Evolutionary conservation across 2,113 vertebrate species (phyloP), one percentile per base, ranked within the genome.

Genomic region (Cromileptes altivelis): DNA sequence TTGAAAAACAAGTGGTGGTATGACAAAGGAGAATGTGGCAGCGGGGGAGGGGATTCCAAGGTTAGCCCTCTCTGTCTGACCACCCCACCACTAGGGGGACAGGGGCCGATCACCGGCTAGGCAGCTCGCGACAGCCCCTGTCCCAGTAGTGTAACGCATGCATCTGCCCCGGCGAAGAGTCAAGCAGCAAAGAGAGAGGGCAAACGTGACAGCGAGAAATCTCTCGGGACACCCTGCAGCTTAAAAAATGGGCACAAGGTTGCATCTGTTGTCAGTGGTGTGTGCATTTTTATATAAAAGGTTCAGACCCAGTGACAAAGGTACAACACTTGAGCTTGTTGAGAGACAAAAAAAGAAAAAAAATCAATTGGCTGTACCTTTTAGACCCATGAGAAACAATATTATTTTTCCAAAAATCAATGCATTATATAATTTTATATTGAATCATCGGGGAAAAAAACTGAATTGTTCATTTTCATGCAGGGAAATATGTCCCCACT

Each of bases 1-100:
- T 99, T 99, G 98, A 99, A 99, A 99, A 99, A 99, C 98, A 99
- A 99, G 98, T 99, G 98, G 98, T 99, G 98, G 98, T 99, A 99
- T 98, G 98, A 99, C 98, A 99, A 99, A 96, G 98, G 98, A 95
- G 98, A 99, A 84, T 99, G 98, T 94, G 98, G 98, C 97, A 99
- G 98, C 98, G 98, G 98, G 97, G 98, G 98, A 97, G 98, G 98
- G 97, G 98, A 99, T 96, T 99, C 98, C 97, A 99, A 99, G 98
- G 98, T 99, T 96, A 99, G 98, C 98, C 97, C 92, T 98, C 98
- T 97, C 97, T 98, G 97, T 97, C 97, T 97, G 93, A 97, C 97
- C 97, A 89, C 97, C 83, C 92, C 88, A 91, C 82, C 90, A 82
- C 88, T 71, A 82, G 69, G 85, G 85, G 85, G 87, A 85, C 75